Conservation (phyloP, 2,888 invertebrate species). For the Pristionchus arcanus region DNA sequence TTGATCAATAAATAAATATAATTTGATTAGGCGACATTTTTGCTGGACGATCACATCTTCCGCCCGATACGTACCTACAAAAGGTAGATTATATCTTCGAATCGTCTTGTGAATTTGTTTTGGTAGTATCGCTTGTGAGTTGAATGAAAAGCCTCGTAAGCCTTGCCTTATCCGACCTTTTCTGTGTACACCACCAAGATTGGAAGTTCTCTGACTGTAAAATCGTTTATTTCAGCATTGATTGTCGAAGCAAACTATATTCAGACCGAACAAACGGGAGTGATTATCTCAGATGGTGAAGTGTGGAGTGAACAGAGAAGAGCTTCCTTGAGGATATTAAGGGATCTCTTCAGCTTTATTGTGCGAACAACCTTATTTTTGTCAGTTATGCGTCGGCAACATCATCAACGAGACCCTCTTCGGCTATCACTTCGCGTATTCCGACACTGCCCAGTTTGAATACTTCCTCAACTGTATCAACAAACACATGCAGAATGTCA, state of each 20-base stretch:
- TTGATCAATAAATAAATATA: background rate
- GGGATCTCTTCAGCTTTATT: background rate
- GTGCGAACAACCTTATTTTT: too few species aligned
- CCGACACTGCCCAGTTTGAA: slow-evolving; percentile 60
- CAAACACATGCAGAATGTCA: slow-evolving; percentile 47
- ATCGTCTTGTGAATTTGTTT: too few species aligned
- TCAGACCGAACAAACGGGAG: background rate
- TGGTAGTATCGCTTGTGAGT: too few species aligned
- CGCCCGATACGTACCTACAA: slow-evolving; percentile 58
- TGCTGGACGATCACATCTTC: slow-evolving; percentile 57
- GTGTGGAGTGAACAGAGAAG: slow-evolving; percentile 65
- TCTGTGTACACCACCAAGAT: too few species aligned
- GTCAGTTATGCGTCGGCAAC: slow-evolving; percentile 67
- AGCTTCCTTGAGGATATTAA: slow-evolving; percentile 65
- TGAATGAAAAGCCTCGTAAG: too few species aligned
- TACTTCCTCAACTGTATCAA: slow-evolving; percentile 58
- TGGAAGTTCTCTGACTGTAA: too few species aligned
- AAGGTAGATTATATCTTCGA: background rate
- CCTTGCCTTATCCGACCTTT: too few species aligned
- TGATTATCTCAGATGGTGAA: slow-evolving; percentile 61
- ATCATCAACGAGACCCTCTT: slow-evolving; percentile 67
- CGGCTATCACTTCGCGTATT: slow-evolving; percentile 61
- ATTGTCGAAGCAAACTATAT: background rate
- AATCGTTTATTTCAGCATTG: too few species aligned
- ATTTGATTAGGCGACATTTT: slow-evolving; percentile 57